Conservation (phyloP, 2,888 invertebrate species). For the Spilosoma lubricipeda region DNA sequence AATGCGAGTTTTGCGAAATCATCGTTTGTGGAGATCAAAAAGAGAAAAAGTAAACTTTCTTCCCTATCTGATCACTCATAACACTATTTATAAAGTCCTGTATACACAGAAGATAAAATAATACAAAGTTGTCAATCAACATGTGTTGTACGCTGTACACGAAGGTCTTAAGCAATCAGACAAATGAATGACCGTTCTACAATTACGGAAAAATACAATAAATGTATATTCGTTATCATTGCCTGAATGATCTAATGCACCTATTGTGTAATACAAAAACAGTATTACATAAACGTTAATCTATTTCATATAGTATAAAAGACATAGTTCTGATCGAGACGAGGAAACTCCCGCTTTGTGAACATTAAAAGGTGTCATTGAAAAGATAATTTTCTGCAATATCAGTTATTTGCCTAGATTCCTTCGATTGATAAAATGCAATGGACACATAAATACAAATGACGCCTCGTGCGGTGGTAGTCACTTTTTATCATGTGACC, state of each 20-base stretch:
- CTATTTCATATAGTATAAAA: background rate
- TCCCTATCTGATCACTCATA: background rate
- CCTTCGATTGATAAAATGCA: background rate
- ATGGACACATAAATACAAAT: background rate
- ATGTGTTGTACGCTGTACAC: background rate
- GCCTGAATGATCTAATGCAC: conserved; percentile 19
- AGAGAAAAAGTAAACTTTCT: background rate
- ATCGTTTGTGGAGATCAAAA: background rate
- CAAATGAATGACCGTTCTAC: conserved; percentile 18
- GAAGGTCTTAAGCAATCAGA: conserved; percentile 5
- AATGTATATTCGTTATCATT: conserved; percentile 22
- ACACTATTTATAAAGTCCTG: background rate
- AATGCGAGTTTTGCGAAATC: background rate
- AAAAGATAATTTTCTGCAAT: background rate
- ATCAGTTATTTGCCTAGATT: background rate
- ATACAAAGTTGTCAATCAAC: background rate
- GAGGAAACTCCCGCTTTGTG: conserved; percentile 12
- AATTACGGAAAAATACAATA: conserved; percentile 30
- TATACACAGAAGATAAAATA: background rate
- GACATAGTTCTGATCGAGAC: conserved; percentile 9
- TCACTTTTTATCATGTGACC: too few species aligned
- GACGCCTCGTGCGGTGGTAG: too few species aligned
- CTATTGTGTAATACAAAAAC: background rate
- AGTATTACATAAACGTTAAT: background rate
- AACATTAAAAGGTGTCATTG: conserved; percentile 6